These are phyloP conservation scores for Propsilocerus akamusi DNA, from an alignment of 1,140 invertebrate species.

Conservation along the genomic window DNA sequence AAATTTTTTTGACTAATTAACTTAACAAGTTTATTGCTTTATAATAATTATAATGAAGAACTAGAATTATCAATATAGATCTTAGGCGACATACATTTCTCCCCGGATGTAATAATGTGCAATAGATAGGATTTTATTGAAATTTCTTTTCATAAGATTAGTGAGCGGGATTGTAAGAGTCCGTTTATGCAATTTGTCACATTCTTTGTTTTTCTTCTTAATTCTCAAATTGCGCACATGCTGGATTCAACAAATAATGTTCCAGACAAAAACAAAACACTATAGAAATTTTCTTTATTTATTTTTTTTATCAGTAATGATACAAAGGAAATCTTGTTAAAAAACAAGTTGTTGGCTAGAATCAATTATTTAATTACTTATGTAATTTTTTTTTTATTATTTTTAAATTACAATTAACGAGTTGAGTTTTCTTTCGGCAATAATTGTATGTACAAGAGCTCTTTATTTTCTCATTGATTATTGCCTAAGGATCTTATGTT, in stretches of 20 bases:
- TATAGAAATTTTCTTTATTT: no score
- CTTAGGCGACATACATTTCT: neutral
- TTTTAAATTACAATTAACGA: no score
- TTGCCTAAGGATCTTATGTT: no score
- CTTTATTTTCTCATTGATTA: no score
- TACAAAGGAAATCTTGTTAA: neutral
- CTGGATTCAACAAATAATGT: neutral
- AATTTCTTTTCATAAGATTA: neutral
- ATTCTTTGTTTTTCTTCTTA: neutral
- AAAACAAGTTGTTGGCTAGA: neutral
- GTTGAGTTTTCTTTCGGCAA: no score
- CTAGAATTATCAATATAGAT: neutral
- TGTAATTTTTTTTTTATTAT: no score
- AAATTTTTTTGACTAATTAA: neutral
- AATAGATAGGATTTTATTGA: neutral
- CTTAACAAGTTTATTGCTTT: neutral
- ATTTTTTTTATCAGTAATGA: neutral
- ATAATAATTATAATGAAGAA: neutral
- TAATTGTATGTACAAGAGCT: no score
- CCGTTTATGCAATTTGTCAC: neutral
- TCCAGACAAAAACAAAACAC: no score
- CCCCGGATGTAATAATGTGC: slow-evolving; percentile 3
- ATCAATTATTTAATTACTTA: slow-evolving; percentile 1
- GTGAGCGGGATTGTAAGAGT: neutral
- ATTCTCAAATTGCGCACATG: neutral